A percentile compares a stretch with the other conserved stretches of the same genome.
Evolutionary conservation across 2,113 vertebrate species (phyloP).

Genomic region (Chauna torquata): DNA sequence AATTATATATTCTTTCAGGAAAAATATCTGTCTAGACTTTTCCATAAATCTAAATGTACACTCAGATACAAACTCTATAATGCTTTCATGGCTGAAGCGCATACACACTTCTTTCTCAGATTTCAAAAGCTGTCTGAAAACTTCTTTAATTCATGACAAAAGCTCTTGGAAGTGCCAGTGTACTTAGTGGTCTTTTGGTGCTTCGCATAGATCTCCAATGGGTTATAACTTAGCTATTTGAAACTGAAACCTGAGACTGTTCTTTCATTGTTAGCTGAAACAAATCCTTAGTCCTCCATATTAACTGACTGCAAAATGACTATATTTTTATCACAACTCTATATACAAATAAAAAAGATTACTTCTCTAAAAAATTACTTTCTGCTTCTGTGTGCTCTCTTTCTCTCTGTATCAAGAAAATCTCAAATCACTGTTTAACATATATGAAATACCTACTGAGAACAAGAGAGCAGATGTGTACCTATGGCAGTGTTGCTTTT

Average conservation of each 20-base stretch:
- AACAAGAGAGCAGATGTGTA: not conserved
- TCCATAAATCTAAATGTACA: not conserved
- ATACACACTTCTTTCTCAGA: rapidly evolving
- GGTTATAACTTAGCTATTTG: not conserved
- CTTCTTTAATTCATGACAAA: not conserved
- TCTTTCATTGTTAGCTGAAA: not conserved
- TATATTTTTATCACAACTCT: not conserved
- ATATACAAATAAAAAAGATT: not conserved
- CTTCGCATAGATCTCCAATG: not conserved
- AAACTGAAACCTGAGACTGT: not conserved
- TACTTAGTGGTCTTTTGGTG: no score
- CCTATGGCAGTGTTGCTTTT: not conserved
- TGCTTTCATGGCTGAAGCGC: not conserved
- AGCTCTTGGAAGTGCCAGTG: not conserved
- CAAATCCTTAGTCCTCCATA: not conserved
- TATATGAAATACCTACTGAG: not conserved
- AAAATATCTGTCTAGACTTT: not conserved
- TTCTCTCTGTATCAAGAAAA: not conserved
- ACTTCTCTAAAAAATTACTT: not conserved
- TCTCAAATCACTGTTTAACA: not conserved
- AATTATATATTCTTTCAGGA: not conserved
- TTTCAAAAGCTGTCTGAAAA: not conserved
- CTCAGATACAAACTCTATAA: not conserved
- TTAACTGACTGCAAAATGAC: no score
- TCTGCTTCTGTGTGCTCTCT: not conserved